phyloP scores from a whole-genome alignment of 2,797 vertebrate genomes.

The Hydrocynus forskahlii region DNA sequence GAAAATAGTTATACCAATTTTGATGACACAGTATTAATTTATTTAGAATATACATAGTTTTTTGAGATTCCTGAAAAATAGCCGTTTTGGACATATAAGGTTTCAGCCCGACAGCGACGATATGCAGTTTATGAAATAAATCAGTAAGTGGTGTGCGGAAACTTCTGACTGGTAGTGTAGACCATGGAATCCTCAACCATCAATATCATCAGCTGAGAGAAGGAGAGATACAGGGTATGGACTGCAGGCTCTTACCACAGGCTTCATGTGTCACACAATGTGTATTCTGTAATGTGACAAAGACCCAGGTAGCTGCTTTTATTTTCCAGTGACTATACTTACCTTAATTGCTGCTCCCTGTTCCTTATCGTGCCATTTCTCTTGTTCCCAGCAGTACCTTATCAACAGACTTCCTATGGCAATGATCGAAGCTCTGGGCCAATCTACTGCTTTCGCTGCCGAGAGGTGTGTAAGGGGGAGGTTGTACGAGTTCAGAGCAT shows the following conservation, averaged over 20 bases:
- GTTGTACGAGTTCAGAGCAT: constrained; percentile 95
- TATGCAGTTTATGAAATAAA: too few relatives aligned
- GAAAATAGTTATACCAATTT: too few relatives aligned
- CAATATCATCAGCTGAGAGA: constrained; percentile 3
- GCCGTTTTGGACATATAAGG: too few relatives aligned
- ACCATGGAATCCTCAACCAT: constrained; percentile 25
- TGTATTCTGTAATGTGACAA: background rate
- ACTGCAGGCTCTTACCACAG: background rate
- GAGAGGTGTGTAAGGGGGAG: constrained; percentile 95
- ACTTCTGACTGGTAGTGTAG: too few relatives aligned
- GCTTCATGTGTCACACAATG: background rate
- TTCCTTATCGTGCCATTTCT: constrained; percentile 33
- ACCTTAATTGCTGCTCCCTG: background rate
- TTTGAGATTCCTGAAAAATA: too few relatives aligned
- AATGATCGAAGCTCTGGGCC: constrained; percentile 78
- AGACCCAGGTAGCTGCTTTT: background rate
- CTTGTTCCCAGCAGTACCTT: constrained; percentile 45
- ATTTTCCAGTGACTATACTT: background rate
- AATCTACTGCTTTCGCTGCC: constrained; percentile 94
- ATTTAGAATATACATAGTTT: too few relatives aligned
- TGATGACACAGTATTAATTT: too few relatives aligned
- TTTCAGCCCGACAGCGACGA: too few relatives aligned
- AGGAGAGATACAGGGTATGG: background rate
- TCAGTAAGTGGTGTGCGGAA: too few relatives aligned
- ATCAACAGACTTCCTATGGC: constrained; percentile 82